Evolutionary conservation across 2,888 invertebrate genomes (phyloP).

Genomic region (Scelioninae gen. 1): DNA sequence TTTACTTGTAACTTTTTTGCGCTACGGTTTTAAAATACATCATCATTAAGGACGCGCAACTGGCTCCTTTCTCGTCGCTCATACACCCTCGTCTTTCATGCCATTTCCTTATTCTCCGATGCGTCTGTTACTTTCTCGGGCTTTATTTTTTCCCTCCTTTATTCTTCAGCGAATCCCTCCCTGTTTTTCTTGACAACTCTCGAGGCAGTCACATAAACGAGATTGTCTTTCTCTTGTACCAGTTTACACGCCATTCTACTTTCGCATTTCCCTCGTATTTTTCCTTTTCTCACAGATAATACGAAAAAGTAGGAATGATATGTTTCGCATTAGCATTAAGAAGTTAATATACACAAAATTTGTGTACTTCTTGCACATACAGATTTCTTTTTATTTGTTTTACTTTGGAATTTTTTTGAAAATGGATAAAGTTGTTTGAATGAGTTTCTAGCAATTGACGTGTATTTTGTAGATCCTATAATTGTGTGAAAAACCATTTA

Average conservation of each 20-base stretch:
- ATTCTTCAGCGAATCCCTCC: conserved; percentile 44
- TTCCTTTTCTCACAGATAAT: conserved; percentile 48
- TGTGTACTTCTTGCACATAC: conserved; percentile 2
- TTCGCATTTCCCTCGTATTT: conserved; percentile 42
- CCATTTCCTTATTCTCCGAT: conserved; percentile 59
- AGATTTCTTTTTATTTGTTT: background rate
- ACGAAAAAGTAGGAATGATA: conserved; percentile 50
- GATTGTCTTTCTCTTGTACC: conserved; percentile 61
- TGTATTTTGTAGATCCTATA: no score
- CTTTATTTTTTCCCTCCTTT: conserved; percentile 47
- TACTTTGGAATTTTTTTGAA: background rate
- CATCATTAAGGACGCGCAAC: conserved; percentile 54
- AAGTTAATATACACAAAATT: conserved; percentile 37
- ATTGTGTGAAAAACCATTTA: no score
- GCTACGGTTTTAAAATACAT: conserved; percentile 45
- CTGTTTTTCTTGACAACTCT: conserved; percentile 62
- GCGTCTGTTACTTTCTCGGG: conserved; percentile 55
- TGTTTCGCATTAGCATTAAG: conserved; percentile 47
- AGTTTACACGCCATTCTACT: conserved; percentile 65
- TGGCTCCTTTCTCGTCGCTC: conserved; percentile 48
- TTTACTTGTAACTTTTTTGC: conserved; percentile 49
- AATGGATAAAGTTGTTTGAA: background rate
- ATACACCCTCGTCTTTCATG: conserved; percentile 50
- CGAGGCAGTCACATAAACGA: conserved; percentile 62
- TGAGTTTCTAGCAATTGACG: no score